Conservation (phyloP, 53 echinoderm and acorn worm species). For the Echinometra lucunter region DNA sequence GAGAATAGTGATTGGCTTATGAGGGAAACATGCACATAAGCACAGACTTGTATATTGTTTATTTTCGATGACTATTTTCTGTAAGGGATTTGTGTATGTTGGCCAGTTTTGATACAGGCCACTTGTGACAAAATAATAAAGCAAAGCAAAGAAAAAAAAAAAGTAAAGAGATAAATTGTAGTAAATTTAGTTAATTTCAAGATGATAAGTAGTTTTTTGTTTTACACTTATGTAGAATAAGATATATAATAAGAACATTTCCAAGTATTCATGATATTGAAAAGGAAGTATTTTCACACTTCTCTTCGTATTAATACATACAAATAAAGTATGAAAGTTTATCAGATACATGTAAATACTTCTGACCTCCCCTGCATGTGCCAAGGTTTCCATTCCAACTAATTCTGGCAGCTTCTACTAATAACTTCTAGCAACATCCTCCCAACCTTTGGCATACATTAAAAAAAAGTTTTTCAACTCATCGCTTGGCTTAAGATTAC, state of each 20-base stretch:
- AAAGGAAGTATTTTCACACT: neutral
- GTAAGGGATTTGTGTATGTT: too few species aligned
- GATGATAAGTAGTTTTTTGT: neutral
- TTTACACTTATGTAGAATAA: neutral
- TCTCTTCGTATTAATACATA: neutral
- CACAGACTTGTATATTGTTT: too few species aligned
- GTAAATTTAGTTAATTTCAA: neutral
- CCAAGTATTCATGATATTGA: neutral
- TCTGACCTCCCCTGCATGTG: neutral
- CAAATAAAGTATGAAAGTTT: neutral
- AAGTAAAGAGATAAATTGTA: too few species aligned
- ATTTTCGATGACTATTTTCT: too few species aligned
- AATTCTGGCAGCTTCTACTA: neutral
- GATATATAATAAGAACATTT: neutral
- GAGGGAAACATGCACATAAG: too few species aligned
- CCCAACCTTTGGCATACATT: neutral
- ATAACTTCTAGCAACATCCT: neutral
- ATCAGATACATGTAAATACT: neutral
- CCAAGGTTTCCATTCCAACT: neutral
- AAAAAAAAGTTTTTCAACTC: neutral
- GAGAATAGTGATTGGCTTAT: too few species aligned
- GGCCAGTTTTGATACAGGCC: too few species aligned
- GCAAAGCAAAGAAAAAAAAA: neutral
- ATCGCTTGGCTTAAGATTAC: conserved; percentile 2
- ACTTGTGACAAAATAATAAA: too few species aligned